Conservation (phyloP, 2,888 invertebrate species). For the Acronicta alni region DNA sequence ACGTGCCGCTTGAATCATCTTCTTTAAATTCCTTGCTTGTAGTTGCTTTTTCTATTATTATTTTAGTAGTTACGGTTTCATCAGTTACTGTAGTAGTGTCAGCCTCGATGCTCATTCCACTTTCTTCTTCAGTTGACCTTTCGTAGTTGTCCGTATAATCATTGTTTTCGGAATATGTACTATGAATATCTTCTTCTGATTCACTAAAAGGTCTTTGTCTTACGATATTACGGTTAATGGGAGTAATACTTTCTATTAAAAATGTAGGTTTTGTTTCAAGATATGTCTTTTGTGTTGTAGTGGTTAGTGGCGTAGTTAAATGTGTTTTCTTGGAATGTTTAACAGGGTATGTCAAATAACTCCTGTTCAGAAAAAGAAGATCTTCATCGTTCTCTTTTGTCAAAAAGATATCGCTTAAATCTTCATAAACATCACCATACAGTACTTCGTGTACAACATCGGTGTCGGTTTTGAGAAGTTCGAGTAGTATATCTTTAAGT, state of each 20-base stretch:
- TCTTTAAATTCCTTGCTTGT: background rate
- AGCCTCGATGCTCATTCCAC: conserved; percentile 14
- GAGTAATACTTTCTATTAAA: background rate
- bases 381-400: background rate
- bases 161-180: background rate
- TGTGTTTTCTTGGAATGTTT: background rate
- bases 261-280: background rate
- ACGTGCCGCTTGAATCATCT: background rate
- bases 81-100: background rate
- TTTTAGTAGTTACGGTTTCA: background rate
- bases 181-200: background rate
- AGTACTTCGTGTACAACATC: conserved; percentile 19
- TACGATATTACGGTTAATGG: background rate
- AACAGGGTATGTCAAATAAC: background rate
- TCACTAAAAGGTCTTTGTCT: background rate
- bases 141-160: conserved; percentile 39
- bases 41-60: background rate
- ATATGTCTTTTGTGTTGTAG: background rate
- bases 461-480: conserved; percentile 10
- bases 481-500: conserved; percentile 12
- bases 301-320: background rate
- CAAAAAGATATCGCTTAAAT: conserved; percentile 13
- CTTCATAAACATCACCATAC: conserved; percentile 20
- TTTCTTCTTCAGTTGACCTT: conserved; percentile 8
- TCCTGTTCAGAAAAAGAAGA: background rate